A percentile compares a stretch with the other conserved stretches of the same genome.
These are phyloP conservation scores for Eretmochelys imbricata DNA, from an alignment of 2,113 vertebrate species.

Conservation along the genomic window DNA sequence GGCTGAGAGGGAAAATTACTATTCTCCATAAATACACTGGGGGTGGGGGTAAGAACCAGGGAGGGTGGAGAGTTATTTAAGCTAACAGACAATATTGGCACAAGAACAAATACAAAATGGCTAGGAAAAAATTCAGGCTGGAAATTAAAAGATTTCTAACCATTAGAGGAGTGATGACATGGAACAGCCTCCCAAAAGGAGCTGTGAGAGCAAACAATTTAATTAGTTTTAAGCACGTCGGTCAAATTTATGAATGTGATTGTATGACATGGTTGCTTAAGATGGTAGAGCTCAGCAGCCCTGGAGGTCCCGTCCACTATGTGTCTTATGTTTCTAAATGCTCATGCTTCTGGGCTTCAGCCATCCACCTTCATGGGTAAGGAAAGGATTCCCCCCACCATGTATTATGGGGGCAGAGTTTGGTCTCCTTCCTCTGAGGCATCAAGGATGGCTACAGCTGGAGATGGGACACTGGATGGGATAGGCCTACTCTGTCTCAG, in stretches of 20 bases:
- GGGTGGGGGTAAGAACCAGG: not conserved
- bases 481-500: too few species aligned
- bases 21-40: not conserved
- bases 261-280: not conserved
- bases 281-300: not conserved
- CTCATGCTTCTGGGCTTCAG: not conserved
- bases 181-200: not conserved
- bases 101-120: not conserved
- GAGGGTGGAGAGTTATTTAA: not conserved
- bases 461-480: not conserved
- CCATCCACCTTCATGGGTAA: not conserved
- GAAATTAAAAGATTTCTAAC: not conserved
- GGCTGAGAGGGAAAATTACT: not conserved
- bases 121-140: not conserved
- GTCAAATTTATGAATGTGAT: not conserved
- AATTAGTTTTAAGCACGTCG: not conserved
- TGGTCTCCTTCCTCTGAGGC: not conserved
- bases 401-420: not conserved
- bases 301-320: not conserved
- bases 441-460: not conserved
- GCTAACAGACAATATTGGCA: not conserved
- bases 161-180: not conserved
- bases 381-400: not conserved
- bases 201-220: not conserved
- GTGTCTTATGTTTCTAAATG: not conserved